Base-by-base conservation (phyloP, 2,113 vertebrate genomes). In the Sitta europaea region DNA sequence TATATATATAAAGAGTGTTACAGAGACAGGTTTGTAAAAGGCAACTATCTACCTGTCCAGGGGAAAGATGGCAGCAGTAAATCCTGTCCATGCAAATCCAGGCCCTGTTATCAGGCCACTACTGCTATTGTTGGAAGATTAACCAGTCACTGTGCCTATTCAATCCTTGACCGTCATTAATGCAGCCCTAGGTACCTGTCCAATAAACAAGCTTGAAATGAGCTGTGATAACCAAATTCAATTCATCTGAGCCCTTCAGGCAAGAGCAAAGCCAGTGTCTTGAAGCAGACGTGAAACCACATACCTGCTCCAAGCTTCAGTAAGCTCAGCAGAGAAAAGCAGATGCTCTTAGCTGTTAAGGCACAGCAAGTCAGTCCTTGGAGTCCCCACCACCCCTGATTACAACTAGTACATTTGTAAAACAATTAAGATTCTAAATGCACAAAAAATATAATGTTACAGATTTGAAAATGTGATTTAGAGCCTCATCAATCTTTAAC, bases 311-410 rank as follows among this genome's bases (percentile, higher is more conserved):
- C 73, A 70, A 70, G 25, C 28, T 57, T 53, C 81, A 48, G 45
- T 45, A 76, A 89, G 13, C 6, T n/a, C 50, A 68, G 24, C 0
- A 0, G 18, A 83, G 11, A 82, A 47, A 73, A 80, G 23, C 5
- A 82, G 51, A 71, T 23, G 14, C 16, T 58, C 15, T 54, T 4
- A 58, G 23, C 38, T 62, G 10, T 9, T 7, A 1, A 1, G 10
- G 15, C 33, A 62, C 2, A 82, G 33, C 11, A 61, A 47, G 11
- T 6, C 31, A 83, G 6, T 8, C 5, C n/a, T 42, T 65, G 14
- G 21, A 31, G 4, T 2, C 4, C 7, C 2, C 15, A 6, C 4
- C 13, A 51, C 8, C 25, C 12, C 3, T 19, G 16, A 20, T 19
- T 55, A 68, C 11, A 78, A 63, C 6, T 18, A 72, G 19, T 7